Evolutionary conservation across 2,888 invertebrate species (phyloP).

Genomic region (Heliconius cydno): DNA sequence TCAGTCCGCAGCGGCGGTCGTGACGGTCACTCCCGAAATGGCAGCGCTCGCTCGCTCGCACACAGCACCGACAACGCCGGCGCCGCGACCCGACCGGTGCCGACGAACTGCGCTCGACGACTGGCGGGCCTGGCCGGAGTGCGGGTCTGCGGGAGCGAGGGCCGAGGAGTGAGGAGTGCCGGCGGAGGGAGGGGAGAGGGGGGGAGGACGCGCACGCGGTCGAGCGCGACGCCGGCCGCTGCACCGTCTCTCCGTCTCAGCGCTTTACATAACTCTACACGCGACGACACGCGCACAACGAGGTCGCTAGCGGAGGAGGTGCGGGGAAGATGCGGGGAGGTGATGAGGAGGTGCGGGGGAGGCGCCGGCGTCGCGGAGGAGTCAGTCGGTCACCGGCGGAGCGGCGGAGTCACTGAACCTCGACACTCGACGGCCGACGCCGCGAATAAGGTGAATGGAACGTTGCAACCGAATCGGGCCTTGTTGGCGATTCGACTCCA

Average conservation of each 20-base stretch:
- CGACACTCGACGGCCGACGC: constrained; percentile 53
- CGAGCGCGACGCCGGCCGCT: constrained; percentile 75
- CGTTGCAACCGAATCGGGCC: constrained; percentile 75
- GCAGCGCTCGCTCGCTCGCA: constrained; percentile 53
- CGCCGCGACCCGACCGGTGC: constrained; percentile 34
- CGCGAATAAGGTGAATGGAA: constrained; percentile 82
- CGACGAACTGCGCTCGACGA: constrained; percentile 50
- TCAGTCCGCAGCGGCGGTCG: constrained; percentile 68
- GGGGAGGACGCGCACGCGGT: constrained; percentile 71
- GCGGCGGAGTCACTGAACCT: constrained; percentile 81
- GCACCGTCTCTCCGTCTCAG: constrained; percentile 72
- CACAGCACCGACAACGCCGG: constrained; percentile 36
- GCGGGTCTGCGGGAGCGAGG: constrained; percentile 48
- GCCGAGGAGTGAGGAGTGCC: constrained; percentile 54
- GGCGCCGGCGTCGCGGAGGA: constrained; percentile 75
- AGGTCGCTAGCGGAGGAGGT: constrained; percentile 78
- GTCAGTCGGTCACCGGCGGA: constrained; percentile 73
- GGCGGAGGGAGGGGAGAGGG: constrained; percentile 59
- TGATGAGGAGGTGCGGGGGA: constrained; percentile 74
- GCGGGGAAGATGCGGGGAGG: constrained; percentile 66
- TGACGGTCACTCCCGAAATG: constrained; percentile 73
- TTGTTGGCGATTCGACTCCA: constrained; percentile 60
- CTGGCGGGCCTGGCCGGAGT: constrained; percentile 61
- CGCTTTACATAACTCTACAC: constrained; percentile 79
- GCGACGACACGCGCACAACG: constrained; percentile 64